Evolutionary conservation across 1,140 invertebrate species (phyloP).

Genomic region (Reticulitermes speratus): DNA sequence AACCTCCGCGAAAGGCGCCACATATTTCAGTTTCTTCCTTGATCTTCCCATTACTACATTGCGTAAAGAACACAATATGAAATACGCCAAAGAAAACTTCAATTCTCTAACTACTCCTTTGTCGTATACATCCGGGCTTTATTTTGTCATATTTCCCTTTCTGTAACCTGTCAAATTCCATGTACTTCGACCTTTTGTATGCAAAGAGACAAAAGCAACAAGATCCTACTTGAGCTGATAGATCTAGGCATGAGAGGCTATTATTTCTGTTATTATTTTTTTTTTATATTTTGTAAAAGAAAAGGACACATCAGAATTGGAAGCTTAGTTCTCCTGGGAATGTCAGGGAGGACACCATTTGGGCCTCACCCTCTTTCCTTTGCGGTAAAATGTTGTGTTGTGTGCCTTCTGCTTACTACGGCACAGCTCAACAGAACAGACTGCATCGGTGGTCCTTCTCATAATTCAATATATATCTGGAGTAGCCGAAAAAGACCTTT

Average conservation of each 20-base stretch:
- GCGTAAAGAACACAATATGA: neutral
- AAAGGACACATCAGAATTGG: neutral
- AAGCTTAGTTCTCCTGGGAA: neutral
- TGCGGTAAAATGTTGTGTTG: neutral
- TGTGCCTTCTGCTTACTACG: neutral
- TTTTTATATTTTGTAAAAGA: constrained; percentile 1
- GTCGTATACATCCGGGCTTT: neutral
- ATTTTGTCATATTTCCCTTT: constrained; percentile 8
- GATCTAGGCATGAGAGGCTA: neutral
- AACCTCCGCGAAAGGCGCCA: no score
- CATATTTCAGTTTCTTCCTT: no score
- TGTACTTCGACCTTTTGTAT: neutral
- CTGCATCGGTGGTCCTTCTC: neutral
- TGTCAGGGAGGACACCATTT: neutral
- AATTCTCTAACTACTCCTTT: neutral
- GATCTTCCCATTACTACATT: no score
- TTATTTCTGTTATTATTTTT: constrained; percentile 11
- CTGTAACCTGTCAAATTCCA: neutral
- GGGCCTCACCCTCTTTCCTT: neutral
- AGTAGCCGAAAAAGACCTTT: neutral
- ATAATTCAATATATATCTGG: neutral
- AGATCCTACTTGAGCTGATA: neutral
- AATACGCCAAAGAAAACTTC: neutral
- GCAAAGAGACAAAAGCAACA: neutral
- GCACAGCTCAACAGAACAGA: neutral